A percentile compares a stretch with the other conserved stretches of the same genome.
These are phyloP conservation scores for Puffinus mauretanicus DNA, from an alignment of 2,113 vertebrate genomes.

Conservation along the genomic window DNA sequence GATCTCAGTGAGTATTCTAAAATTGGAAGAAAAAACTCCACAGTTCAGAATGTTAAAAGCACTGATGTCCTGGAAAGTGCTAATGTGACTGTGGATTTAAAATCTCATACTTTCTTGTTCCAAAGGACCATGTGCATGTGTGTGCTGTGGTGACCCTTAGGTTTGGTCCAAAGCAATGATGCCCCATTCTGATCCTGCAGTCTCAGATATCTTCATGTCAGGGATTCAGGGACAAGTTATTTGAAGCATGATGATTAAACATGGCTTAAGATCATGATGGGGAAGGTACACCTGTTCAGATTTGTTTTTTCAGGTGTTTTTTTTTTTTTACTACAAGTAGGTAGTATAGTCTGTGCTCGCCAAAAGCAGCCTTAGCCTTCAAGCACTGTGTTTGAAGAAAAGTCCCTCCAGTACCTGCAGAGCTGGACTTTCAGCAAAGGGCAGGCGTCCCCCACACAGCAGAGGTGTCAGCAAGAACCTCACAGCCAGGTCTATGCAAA, in stretches of 20 bases:
- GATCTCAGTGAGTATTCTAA: background rate
- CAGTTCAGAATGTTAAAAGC: background rate
- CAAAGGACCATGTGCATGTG: background rate
- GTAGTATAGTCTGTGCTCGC: background rate
- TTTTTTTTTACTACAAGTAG: background rate
- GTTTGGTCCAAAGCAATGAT: background rate
- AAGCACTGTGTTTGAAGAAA: background rate
- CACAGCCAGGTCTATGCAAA: background rate
- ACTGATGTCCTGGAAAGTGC: background rate
- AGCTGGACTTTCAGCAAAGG: background rate
- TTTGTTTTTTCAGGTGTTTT: background rate
- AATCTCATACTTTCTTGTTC: background rate
- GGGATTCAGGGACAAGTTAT: background rate
- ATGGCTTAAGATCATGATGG: background rate
- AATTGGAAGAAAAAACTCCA: background rate
- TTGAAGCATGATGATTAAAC: background rate
- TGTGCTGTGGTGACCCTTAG: background rate
- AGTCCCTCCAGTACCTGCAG: background rate
- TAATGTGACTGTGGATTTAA: background rate
- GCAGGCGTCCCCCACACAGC: fast-evolving
- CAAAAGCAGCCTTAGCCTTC: background rate
- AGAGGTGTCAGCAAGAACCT: background rate
- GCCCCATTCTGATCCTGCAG: background rate
- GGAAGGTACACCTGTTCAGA: background rate
- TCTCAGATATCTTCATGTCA: background rate